phyloP scores from a whole-genome alignment of 2,888 invertebrate species.

The Tetragonisca angustula region DNA sequence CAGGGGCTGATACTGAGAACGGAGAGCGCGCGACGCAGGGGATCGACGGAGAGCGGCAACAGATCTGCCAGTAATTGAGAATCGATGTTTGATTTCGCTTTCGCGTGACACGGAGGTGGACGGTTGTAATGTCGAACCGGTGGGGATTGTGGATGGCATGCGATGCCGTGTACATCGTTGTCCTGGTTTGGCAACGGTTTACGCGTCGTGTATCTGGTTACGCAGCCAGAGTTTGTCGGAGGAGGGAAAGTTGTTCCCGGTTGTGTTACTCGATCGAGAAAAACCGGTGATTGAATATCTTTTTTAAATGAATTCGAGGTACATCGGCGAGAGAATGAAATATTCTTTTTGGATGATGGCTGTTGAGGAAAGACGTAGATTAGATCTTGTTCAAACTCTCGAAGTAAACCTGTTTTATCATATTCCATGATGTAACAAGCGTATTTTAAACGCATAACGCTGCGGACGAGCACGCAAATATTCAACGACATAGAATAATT shows the following conservation, averaged over 20 bases:
- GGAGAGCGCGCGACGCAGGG: conserved; percentile 66
- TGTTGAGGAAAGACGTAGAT: not conserved
- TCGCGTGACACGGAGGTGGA: conserved; percentile 10
- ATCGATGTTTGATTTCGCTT: conserved; percentile 23
- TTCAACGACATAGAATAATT: not conserved
- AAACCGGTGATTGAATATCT: not conserved
- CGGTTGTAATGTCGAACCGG: not conserved
- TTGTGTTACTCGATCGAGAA: not conserved
- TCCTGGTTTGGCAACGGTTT: conserved; percentile 30
- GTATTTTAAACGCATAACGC: not conserved
- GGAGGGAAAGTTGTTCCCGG: not conserved
- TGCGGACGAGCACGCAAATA: not conserved
- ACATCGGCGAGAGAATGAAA: not conserved
- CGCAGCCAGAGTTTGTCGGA: not conserved
- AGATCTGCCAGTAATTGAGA: conserved; percentile 78
- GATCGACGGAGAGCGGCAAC: conserved; percentile 77
- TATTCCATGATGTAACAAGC: not conserved
- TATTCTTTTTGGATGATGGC: not conserved
- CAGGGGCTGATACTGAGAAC: conserved; percentile 71
- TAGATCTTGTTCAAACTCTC: not conserved
- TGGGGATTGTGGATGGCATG: conserved; percentile 6
- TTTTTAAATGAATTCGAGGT: not conserved
- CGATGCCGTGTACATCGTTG: conserved; percentile 10
- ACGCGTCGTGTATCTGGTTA: conserved; percentile 11
- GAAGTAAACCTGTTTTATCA: not conserved